Conservation (phyloP, 92 coral and sea anemone genomes). For the Phenganax marumi region DNA sequence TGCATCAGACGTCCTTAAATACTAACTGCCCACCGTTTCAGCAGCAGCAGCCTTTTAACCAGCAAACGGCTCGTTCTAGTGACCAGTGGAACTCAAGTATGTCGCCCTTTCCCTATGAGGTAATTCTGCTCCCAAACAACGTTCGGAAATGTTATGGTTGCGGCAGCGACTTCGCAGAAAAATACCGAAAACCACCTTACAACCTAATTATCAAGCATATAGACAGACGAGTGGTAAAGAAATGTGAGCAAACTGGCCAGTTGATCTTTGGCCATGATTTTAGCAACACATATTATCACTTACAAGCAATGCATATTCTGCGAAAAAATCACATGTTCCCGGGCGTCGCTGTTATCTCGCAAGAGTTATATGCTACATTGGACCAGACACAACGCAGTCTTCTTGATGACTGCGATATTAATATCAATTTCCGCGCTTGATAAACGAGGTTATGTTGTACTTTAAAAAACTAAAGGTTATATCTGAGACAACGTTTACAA, state of each 20-base stretch:
- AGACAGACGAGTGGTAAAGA: constrained; percentile 38
- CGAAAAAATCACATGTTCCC: constrained; percentile 59
- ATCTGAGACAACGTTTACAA: too few species aligned
- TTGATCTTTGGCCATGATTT: constrained; percentile 36
- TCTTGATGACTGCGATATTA: constrained; percentile 1
- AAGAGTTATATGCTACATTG: not conserved
- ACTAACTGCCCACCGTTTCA: too few species aligned
- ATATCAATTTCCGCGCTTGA: too few species aligned
- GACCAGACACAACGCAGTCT: not conserved
- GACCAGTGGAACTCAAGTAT: too few species aligned
- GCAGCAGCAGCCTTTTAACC: too few species aligned
- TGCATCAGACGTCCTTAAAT: too few species aligned
- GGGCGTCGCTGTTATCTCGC: constrained; percentile 32
- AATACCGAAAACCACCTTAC: constrained; percentile 24
- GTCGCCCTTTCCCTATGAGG: too few species aligned
- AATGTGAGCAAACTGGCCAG: constrained; percentile 22
- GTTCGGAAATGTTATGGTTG: constrained; percentile 59
- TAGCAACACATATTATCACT: constrained; percentile 44
- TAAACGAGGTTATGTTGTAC: too few species aligned
- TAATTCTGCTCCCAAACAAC: constrained; percentile 32
- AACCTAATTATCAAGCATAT: constrained; percentile 41
- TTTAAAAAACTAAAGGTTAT: too few species aligned
- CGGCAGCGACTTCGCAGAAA: constrained; percentile 46
- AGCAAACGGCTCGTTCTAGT: too few species aligned
- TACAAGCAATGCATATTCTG: not conserved